Evolutionary conservation across 2,797 vertebrate species (phyloP).

Genomic region (Muscicapa striata): DNA sequence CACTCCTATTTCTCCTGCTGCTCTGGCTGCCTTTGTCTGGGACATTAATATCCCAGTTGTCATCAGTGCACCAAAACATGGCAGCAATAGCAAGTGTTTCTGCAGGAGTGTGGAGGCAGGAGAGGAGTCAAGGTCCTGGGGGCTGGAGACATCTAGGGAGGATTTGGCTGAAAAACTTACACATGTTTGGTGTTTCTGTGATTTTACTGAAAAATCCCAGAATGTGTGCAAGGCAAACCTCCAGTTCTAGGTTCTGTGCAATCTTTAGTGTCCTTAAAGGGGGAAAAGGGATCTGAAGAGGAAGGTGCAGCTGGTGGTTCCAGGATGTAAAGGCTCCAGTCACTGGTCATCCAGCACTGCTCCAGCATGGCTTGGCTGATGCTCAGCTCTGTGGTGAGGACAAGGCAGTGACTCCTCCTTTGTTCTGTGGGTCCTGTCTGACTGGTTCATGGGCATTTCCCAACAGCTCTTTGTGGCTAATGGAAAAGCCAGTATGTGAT

Average conservation of each 20-base stretch:
- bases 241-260: background rate
- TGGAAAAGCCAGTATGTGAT: background rate
- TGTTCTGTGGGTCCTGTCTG: fast-evolving
- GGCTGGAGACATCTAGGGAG: background rate
- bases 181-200: background rate
- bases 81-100: background rate
- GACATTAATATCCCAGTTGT: background rate
- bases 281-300: background rate
- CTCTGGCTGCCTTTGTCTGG: background rate
- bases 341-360: background rate
- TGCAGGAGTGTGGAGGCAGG: background rate
- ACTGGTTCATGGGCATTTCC: background rate
- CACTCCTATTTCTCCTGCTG: background rate
- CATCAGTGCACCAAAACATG: background rate
- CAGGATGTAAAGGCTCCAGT: background rate
- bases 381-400: background rate
- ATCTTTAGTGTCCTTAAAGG: background rate
- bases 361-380: fast-evolving
- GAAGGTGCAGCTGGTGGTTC: background rate
- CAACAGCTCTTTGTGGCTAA: background rate
- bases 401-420: background rate
- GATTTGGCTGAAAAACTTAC: background rate
- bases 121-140: background rate
- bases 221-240: background rate
- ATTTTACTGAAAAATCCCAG: background rate